A percentile compares a stretch with the other conserved stretches of the same genome.
Evolutionary conservation across 2,888 invertebrate genomes (phyloP).

Genomic region (Hirudinaria manillensis): DNA sequence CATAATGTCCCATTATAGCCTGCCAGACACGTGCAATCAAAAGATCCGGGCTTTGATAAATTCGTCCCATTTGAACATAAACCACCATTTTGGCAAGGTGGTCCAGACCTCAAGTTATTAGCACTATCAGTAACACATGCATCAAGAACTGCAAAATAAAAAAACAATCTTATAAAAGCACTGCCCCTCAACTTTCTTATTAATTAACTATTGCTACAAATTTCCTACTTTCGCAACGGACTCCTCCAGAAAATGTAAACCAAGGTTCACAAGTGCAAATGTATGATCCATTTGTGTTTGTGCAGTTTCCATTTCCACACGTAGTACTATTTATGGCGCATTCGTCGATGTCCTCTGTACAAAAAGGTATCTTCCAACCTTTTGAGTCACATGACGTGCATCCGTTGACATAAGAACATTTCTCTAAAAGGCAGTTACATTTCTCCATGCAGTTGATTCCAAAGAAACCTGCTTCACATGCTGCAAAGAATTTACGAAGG

Average conservation of each 20-base stretch:
- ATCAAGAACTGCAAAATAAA: conserved; percentile 21
- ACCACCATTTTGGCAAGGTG: conserved; percentile 22
- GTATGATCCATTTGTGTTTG: conserved; percentile 29
- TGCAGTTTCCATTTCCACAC: conserved; percentile 25
- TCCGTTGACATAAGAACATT: conserved; percentile 15
- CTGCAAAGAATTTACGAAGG: conserved; percentile 10
- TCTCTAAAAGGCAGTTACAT: conserved; percentile 16
- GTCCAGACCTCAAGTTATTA: not conserved
- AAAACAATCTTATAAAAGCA: not conserved
- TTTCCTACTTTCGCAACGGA: too few species aligned
- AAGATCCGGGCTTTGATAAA: conserved; percentile 9
- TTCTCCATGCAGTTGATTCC: conserved; percentile 17
- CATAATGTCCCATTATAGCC: conserved; percentile 17
- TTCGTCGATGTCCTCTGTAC: conserved; percentile 28
- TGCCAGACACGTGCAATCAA: conserved; percentile 17
- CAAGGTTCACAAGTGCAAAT: conserved; percentile 23
- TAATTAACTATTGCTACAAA: too few species aligned
- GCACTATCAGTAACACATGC: conserved; percentile 17
- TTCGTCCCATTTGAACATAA: conserved; percentile 20
- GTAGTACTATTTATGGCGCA: not conserved
- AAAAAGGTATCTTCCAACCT: conserved; percentile 25
- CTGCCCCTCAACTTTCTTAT: not conserved
- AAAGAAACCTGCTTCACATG: conserved; percentile 19
- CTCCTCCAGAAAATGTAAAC: not conserved
- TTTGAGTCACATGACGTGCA: conserved; percentile 14